Conservation (phyloP, 1,140 invertebrate species). For the Drosophila ogumai region DNA sequence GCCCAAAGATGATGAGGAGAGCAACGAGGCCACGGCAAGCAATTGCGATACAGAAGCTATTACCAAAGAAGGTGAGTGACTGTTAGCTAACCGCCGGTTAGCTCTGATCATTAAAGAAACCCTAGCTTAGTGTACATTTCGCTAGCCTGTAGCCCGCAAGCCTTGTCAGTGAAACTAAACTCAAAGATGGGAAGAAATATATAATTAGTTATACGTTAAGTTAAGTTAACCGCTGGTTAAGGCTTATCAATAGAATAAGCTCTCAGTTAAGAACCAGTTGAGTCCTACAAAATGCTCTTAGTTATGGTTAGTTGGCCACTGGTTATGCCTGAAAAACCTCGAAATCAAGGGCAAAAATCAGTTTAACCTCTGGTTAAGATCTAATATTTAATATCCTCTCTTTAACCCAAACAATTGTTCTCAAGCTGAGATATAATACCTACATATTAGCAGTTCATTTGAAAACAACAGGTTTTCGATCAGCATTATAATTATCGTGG, state of each 20-base stretch:
- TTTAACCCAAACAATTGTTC: background rate
- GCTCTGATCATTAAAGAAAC: background rate
- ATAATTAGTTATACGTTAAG: too few species aligned
- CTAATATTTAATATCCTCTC: too few species aligned
- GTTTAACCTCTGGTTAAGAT: background rate
- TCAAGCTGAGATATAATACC: background rate
- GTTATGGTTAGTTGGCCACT: too few species aligned
- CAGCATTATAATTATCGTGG: background rate
- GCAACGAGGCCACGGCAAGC: constrained; percentile 62
- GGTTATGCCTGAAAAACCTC: too few species aligned
- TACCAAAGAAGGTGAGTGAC: constrained; percentile 85
- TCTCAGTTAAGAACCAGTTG: background rate
- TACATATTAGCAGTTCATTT: too few species aligned
- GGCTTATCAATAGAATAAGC: background rate
- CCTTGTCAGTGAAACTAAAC: too few species aligned
- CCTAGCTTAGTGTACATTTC: too few species aligned
- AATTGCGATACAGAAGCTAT: constrained; percentile 84
- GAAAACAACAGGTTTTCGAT: background rate
- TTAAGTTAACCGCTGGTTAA: background rate
- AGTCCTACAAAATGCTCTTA: too few species aligned
- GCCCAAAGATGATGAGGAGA: constrained; percentile 79
- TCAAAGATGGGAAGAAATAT: too few species aligned
- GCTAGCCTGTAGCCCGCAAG: too few species aligned
- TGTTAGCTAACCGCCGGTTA: background rate
- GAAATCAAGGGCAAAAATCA: too few species aligned